A percentile compares a stretch with the other conserved stretches of the same genome.
These are phyloP conservation scores for Ochropleura plecta DNA, from an alignment of 2,888 invertebrate species.

Conservation along the genomic window DNA sequence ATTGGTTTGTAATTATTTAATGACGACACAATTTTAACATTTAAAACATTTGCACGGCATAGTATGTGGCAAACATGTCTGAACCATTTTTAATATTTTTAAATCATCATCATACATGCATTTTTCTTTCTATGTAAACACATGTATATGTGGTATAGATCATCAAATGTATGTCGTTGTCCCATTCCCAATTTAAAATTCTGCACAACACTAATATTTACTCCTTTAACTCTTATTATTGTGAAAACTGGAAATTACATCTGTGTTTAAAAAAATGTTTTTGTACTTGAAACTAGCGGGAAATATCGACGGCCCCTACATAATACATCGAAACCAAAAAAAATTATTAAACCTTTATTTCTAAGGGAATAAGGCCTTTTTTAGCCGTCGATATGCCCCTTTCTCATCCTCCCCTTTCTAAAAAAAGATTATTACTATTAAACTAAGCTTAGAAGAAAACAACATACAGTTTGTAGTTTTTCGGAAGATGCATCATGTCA, in stretches of 20 bases:
- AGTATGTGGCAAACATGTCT: too few species aligned
- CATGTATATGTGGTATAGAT: neutral
- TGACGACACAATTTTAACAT: too few species aligned
- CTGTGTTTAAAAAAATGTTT: neutral
- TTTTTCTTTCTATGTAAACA: too few species aligned
- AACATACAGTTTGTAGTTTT: constrained; percentile 84
- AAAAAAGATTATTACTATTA: neutral
- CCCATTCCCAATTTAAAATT: neutral
- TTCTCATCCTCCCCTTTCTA: neutral
- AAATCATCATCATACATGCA: too few species aligned
- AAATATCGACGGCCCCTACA: too few species aligned
- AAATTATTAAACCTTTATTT: too few species aligned
- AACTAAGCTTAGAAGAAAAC: constrained; percentile 2
- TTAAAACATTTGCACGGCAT: too few species aligned
- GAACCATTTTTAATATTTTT: too few species aligned
- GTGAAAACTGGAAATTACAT: neutral
- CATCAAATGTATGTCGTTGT: neutral
- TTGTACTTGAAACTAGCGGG: neutral
- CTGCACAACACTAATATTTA: neutral
- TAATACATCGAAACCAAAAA: too few species aligned
- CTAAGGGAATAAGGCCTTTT: too few species aligned
- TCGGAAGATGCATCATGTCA: constrained; percentile 80
- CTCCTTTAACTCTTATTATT: neutral
- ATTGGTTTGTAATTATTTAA: too few species aligned
- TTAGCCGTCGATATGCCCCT: neutral